Conservation (phyloP, 2,888 invertebrate species). For the Hermaeophaga mercurialis region DNA sequence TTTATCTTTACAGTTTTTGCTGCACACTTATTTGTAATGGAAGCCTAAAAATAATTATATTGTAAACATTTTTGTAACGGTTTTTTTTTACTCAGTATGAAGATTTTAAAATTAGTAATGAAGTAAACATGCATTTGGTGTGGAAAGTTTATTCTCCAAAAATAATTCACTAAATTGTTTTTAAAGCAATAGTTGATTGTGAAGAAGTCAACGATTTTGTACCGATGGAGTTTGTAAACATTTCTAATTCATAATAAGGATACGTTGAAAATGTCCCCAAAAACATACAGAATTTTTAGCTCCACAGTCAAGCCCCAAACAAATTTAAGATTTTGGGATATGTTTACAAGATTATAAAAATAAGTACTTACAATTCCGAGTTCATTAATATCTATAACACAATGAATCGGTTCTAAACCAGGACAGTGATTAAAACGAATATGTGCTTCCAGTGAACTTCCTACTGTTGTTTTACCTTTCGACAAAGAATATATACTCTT, state of each 20-base stretch:
- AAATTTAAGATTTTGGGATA: background rate
- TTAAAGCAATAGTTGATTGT: too few species aligned
- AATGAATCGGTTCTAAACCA: conserved; percentile 33
- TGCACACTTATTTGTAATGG: conserved; percentile 57
- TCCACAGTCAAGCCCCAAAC: too few species aligned
- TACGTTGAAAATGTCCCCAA: too few species aligned
- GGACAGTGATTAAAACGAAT: conserved; percentile 37
- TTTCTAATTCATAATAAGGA: too few species aligned
- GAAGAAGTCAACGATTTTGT: too few species aligned
- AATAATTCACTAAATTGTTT: conserved; percentile 1
- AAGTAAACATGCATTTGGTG: background rate
- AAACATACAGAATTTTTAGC: too few species aligned
- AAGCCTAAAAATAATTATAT: conserved; percentile 52
- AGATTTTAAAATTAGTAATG: too few species aligned
- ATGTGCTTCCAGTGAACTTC: conserved; percentile 35
- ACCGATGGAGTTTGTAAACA: too few species aligned
- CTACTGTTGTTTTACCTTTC: conserved; percentile 36
- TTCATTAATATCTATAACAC: conserved; percentile 34
- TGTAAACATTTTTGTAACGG: too few species aligned
- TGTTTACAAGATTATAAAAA: background rate
- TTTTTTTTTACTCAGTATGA: too few species aligned
- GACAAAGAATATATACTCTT: conserved; percentile 31
- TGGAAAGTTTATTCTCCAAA: background rate
- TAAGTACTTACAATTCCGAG: conserved; percentile 40
- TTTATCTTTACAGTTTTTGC: conserved; percentile 58